Percentiles rank a stretch among this genome's conserved stretches.
Evolutionary conservation across 1,140 invertebrate genomes (phyloP).

Genomic region (Ectropis grisescens): DNA sequence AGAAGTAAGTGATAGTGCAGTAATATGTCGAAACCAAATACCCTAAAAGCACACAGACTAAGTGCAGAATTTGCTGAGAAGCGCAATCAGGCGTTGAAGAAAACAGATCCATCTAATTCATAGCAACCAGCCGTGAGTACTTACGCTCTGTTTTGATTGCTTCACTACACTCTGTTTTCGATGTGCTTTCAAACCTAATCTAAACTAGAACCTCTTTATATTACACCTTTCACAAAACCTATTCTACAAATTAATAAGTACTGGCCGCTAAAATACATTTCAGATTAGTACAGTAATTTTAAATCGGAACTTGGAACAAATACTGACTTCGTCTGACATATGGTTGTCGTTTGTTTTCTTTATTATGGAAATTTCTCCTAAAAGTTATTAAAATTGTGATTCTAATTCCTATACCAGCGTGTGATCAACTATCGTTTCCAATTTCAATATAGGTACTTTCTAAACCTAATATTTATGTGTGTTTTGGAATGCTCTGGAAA

Average conservation of each 20-base stretch:
- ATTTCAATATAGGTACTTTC: no score
- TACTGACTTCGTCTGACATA: no score
- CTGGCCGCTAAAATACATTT: no score
- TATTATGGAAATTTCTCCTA: no score
- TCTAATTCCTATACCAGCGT: no score
- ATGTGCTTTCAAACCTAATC: neutral
- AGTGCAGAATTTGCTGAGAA: slow-evolving; percentile 61
- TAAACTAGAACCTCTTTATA: neutral
- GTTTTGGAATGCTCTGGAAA: no score
- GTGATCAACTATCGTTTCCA: no score
- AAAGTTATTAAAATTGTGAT: no score
- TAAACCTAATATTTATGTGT: no score
- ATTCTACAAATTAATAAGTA: neutral
- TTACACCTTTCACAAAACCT: neutral
- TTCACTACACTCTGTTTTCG: neutral
- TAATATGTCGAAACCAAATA: slow-evolving; percentile 60
- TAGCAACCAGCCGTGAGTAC: slow-evolving; percentile 60
- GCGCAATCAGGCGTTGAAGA: slow-evolving; percentile 45
- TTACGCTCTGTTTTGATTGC: slow-evolving; percentile 1
- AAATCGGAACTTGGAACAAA: no score
- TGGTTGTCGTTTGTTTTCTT: no score
- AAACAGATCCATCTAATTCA: slow-evolving; percentile 47
- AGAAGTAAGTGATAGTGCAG: slow-evolving; percentile 25
- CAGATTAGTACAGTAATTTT: no score
- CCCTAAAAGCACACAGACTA: slow-evolving; percentile 56